Base-by-base conservation (phyloP, 1,140 invertebrate species). In the Rhopalosiphum maidis region DNA sequence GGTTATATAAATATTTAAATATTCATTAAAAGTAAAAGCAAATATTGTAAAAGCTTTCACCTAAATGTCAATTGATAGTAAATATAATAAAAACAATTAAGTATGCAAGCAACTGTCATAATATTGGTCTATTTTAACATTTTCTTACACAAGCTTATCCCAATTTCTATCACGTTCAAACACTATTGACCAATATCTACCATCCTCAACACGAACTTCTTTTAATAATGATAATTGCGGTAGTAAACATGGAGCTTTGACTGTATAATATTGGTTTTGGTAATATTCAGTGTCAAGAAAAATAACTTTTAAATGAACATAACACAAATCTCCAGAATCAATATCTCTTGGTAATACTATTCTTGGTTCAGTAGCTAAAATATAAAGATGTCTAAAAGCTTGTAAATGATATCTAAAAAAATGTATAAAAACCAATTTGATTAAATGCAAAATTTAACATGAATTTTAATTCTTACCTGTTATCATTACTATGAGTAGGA, bases 401-500 rank as follows among this genome's bases (percentile, higher is more conserved):
- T 99, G 99, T 91, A 99, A 95, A 95, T 99, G 94, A 86, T 94
- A 94, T 46, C 94, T 93, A 23, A 87, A 94, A 68, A 9, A 85
- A 48, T 43, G 30, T 0, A 86, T 48, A n/a, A 68, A 30, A 54
- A 85, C 8, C 30, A 21, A 43, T 37, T n/a, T n/a, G 22, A 87
- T 77, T 23, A 35, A 41, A 43, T 93, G 60, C 3, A 18, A 46
- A 93, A 43, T 85, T 43, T 30, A 60, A 48, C 37, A 68, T 92
- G 48, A 87, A 92, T 60, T 77, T 93, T 68, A 83, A 88, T 93
- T 37, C 37, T 94, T 95, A 98, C 97, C 98, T 97, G 95, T 99
- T 99, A 95, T 99, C 99, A 95, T 98, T 98, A 94, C 97, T 98
- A 95, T 99, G 98, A 8, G 97, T 98, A 85, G 99, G 99, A 95